A percentile compares a stretch with the other conserved stretches of the same genome.
Evolutionary conservation across 2,797 vertebrate genomes (phyloP).

Genomic region (Tragelaphus oryx): DNA sequence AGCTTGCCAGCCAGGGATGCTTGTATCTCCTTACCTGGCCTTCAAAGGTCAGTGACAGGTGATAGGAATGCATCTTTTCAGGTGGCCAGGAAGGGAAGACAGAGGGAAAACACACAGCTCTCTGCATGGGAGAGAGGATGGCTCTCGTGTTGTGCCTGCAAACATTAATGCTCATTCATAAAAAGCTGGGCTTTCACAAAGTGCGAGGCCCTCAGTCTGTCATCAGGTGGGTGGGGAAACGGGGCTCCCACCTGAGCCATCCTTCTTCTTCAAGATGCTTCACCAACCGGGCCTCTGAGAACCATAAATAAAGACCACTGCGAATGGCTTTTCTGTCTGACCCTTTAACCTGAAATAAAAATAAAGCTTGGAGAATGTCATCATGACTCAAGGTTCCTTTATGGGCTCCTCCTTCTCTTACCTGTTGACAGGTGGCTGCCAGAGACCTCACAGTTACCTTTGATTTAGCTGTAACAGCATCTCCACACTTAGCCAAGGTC

Average conservation of each 20-base stretch:
- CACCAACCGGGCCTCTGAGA: slow-evolving; percentile 73
- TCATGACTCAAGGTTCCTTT: slow-evolving; percentile 73
- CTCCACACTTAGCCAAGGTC: slow-evolving; percentile 76
- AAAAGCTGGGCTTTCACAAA: slow-evolving; percentile 46
- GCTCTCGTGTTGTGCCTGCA: background rate
- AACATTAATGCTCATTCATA: slow-evolving; percentile 56
- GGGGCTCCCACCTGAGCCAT: slow-evolving; percentile 69
- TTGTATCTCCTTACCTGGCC: background rate
- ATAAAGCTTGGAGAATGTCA: slow-evolving; percentile 82
- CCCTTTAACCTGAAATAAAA: slow-evolving; percentile 85
- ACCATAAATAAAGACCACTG: slow-evolving; percentile 82
- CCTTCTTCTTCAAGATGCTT: slow-evolving; percentile 80
- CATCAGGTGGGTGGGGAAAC: slow-evolving; percentile 66
- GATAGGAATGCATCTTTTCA: background rate
- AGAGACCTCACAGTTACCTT: slow-evolving; percentile 80
- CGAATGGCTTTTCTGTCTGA: slow-evolving; percentile 80
- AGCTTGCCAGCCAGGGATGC: background rate
- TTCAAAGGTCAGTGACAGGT: background rate
- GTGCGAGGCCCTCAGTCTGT: slow-evolving; percentile 72
- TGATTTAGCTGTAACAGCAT: slow-evolving; percentile 83
- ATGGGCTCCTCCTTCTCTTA: slow-evolving; percentile 73
- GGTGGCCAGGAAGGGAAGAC: background rate
- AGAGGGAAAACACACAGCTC: background rate
- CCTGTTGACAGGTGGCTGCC: slow-evolving; percentile 86
- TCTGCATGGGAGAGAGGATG: background rate